Evolutionary conservation across 2,888 invertebrate genomes (phyloP).

Genomic region (Rhingia campestris): DNA sequence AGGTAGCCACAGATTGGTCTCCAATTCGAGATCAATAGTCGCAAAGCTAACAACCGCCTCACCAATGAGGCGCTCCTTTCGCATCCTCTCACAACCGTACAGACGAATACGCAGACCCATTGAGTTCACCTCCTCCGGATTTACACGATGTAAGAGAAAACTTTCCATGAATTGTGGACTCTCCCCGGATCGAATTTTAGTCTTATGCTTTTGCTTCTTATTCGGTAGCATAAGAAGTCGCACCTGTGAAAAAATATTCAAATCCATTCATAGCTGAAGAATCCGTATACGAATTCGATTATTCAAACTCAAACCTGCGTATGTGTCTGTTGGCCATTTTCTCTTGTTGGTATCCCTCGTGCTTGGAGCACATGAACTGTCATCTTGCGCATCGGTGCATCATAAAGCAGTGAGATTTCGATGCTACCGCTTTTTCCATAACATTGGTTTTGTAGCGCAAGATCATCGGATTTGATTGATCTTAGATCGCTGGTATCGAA

Average conservation of each 20-base stretch:
- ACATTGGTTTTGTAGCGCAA: constrained; percentile 83
- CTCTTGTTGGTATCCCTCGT: constrained; percentile 89
- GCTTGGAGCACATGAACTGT: constrained; percentile 95
- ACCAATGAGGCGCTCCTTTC: constrained; percentile 94
- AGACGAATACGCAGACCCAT: constrained; percentile 95
- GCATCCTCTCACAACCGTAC: constrained; percentile 96
- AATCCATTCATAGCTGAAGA: neutral
- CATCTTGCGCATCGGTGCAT: constrained; percentile 95
- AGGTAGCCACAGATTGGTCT: constrained; percentile 94
- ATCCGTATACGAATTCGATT: no score
- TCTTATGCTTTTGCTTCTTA: constrained; percentile 97
- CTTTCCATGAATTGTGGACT: constrained; percentile 96
- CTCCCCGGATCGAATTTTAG: constrained; percentile 94
- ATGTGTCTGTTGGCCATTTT: constrained; percentile 87
- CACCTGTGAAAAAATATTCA: constrained; percentile 84
- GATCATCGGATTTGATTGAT: constrained; percentile 82
- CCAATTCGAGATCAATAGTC: constrained; percentile 93
- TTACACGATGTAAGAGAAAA: constrained; percentile 94
- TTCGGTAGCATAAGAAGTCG: constrained; percentile 93
- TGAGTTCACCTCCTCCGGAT: constrained; percentile 96
- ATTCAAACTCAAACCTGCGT: constrained; percentile 84
- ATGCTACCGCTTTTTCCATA: constrained; percentile 88
- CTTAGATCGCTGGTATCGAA: constrained; percentile 82
- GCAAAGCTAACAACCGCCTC: constrained; percentile 95
- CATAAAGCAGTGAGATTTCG: constrained; percentile 94